Evolutionary conservation across 2,888 invertebrate genomes (phyloP), one percentile per base, ranked within the genome.

Genomic region (Cephus nigrinus): DNA sequence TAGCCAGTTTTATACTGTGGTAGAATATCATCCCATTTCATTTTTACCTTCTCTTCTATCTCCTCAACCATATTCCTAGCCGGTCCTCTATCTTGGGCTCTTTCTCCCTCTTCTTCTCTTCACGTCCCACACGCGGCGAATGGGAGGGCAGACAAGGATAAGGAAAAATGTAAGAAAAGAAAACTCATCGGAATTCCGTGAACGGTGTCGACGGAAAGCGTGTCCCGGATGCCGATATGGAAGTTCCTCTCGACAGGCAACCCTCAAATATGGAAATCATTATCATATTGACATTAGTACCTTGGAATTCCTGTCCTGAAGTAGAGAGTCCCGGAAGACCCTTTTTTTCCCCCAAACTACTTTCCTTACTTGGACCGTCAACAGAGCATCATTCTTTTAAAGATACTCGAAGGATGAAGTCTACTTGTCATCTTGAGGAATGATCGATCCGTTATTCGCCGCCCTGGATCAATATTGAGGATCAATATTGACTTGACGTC

Each of bases 161-260:
- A 84, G 85, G 85, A 88, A 89, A 55, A 55, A 55, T 9, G 4
- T 55, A 23, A 23, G 40, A 55, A 55, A 55, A 9, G 40, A 23
- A 55, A 88, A 88, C 89, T 88, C 88, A 90, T 90, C 88, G 86
- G 84, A 87, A 90, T 90, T 90, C 90, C 82, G 81, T 83, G 84
- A 87, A 83, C 85, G 87, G 85, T 83, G 87, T 74, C 78, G 73
- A 84, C 84, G 85, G 81, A 85, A 55, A 84, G 86, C 90, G 90
- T 90, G 90, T 88, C 84, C 84, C 77, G 89, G 85, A 84, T 90
- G 87, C 88, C 82, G 84, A 90, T 83, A 84, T 76, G 79, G 79
- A 82, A 82, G 81, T 80, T 77, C 80, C 79, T 79, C 75, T 73
- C 76, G 55, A 33, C 75, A 40, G 71, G 68, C 75, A 34, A 76